Evolutionary conservation across 2,113 vertebrate species (phyloP).

Genomic region (Blennius ocellaris): DNA sequence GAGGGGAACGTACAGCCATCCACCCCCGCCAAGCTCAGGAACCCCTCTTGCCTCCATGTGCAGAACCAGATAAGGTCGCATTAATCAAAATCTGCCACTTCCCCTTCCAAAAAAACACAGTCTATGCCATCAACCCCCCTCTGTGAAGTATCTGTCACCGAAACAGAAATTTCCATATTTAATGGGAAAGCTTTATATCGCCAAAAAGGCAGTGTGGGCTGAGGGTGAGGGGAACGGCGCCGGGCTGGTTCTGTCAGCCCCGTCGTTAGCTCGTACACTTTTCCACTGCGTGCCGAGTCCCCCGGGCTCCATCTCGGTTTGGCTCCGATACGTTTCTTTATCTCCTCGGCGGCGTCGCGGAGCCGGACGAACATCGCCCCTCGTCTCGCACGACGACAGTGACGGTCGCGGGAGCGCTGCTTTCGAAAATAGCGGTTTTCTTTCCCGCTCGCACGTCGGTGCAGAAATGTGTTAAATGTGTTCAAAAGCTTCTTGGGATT

Average conservation of each 20-base stretch:
- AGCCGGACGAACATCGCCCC: conserved; percentile 24
- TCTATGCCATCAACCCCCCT: conserved; percentile 79
- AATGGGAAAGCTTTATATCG: conserved; percentile 95
- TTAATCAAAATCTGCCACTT: conserved; percentile 89
- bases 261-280: conserved; percentile 65
- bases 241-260: conserved; percentile 64
- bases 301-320: conserved; percentile 43
- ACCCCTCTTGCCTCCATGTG: conserved; percentile 84
- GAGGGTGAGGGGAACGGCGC: conserved; percentile 59
- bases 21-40: conserved; percentile 77
- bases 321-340: conserved; percentile 57
- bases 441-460: no score
- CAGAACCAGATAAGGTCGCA: conserved; percentile 92
- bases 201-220: conserved; percentile 79
- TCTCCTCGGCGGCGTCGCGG: conserved; percentile 25
- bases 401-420: neutral
- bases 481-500: no score
- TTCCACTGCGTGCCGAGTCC: conserved; percentile 34
- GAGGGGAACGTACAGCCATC: conserved; percentile 74
- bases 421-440: no score
- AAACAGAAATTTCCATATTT: conserved; percentile 95
- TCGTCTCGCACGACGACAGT: conserved; percentile 2
- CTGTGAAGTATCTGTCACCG: conserved; percentile 87
- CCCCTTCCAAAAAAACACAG: conserved; percentile 75
- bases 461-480: no score